Evolutionary conservation across 2,797 vertebrate genomes (phyloP).

Genomic region (Sternotherus odoratus): DNA sequence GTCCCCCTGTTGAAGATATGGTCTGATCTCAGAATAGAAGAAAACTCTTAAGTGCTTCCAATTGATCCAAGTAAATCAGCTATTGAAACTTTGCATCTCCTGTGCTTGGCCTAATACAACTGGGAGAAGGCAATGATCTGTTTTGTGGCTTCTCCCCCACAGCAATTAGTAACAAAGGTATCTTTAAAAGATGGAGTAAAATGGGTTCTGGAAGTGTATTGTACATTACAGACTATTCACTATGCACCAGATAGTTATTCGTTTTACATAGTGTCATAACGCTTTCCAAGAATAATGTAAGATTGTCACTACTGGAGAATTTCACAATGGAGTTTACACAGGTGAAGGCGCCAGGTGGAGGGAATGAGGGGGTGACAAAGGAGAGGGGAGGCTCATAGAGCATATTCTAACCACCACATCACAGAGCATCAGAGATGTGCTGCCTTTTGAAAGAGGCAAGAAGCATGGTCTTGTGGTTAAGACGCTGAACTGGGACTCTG

Average conservation of each 20-base stretch:
- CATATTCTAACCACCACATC: background rate
- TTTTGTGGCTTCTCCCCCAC: background rate
- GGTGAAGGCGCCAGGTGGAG: background rate
- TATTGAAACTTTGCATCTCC: background rate
- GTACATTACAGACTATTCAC: background rate
- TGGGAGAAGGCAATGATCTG: background rate
- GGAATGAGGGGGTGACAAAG: background rate
- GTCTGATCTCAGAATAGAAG: background rate
- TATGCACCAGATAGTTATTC: background rate
- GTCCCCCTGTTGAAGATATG: background rate
- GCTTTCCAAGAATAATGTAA: background rate
- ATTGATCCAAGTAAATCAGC: background rate
- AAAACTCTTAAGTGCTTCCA: background rate
- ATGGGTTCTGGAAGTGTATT: background rate
- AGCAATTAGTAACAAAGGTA: background rate
- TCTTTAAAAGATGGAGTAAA: conserved; percentile 1
- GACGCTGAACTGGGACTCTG: background rate
- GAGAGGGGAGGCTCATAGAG: background rate
- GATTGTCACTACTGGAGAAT: background rate
- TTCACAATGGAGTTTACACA: background rate
- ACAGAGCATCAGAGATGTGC: background rate
- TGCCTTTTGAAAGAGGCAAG: background rate
- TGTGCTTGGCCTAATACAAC: background rate
- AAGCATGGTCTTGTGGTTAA: background rate
- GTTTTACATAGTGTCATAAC: background rate